Evolutionary conservation across 2,113 vertebrate species (phyloP).

Genomic region (Garra rufa): DNA sequence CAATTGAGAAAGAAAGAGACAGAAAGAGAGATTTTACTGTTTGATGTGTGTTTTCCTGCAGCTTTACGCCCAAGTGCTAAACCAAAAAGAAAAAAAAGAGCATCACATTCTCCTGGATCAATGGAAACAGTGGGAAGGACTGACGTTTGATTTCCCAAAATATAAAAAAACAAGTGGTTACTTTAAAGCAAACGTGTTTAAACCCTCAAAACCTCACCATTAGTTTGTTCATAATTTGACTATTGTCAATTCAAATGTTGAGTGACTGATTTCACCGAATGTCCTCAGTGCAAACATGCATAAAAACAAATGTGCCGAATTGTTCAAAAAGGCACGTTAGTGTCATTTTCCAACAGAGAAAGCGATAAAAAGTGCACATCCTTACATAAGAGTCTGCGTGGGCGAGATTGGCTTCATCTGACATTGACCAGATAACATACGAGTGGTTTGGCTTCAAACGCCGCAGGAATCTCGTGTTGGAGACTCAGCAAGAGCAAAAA

Average conservation of each 20-base stretch:
- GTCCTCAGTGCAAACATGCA: not conserved
- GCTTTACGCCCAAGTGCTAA: not conserved
- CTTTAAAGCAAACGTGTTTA: not conserved
- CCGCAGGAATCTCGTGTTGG: not conserved
- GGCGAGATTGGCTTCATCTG: not conserved
- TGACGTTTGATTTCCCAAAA: not conserved
- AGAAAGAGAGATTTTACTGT: not conserved
- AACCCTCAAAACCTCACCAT: not conserved
- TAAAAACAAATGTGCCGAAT: not conserved
- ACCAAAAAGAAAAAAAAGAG: not conserved
- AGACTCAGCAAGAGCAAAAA: not conserved
- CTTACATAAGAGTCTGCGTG: not conserved
- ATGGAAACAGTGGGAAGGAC: not conserved
- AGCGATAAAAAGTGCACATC: not conserved
- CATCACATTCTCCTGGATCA: not conserved
- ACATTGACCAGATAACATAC: not conserved
- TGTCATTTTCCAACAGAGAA: not conserved
- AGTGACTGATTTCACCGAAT: not conserved
- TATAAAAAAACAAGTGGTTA: not conserved
- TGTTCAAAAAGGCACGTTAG: not conserved
- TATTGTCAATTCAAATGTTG: not conserved
- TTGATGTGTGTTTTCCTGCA: not conserved
- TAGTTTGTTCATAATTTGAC: not conserved
- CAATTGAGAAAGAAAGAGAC: not conserved
- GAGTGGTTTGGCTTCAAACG: not conserved